These are phyloP conservation scores for Aleiodes leptofemur DNA, from an alignment of 2,888 invertebrate genomes.

Conservation along the genomic window DNA sequence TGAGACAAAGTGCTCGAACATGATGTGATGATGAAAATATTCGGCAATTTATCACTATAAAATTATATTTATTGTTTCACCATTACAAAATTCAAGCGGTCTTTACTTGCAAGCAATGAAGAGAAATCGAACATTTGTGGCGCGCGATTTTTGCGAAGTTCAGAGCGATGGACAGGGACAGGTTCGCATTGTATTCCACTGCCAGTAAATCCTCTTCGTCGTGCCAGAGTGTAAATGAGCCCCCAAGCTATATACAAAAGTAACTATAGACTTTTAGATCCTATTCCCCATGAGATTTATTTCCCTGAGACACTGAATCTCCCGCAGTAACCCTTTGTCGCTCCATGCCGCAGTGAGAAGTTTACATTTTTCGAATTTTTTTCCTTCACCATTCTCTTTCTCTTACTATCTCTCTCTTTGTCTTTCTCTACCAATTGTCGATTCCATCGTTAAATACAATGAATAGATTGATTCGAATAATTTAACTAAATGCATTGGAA, in stretches of 20 bases:
- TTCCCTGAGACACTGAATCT: conserved; percentile 54
- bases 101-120: background rate
- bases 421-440: conserved; percentile 23
- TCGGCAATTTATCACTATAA: background rate
- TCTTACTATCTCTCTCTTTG: background rate
- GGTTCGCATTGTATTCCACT: conserved; percentile 74
- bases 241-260: conserved; percentile 59
- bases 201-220: conserved; percentile 72
- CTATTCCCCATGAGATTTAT: conserved; percentile 56
- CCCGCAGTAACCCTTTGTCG: conserved; percentile 69
- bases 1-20: no score
- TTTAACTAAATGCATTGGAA: background rate
- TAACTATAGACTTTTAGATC: conserved; percentile 43
- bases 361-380: conserved; percentile 73
- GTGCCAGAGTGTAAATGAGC: conserved; percentile 74
- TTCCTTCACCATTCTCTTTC: conserved; percentile 55
- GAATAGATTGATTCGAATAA: background rate
- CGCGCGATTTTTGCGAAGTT: conserved; percentile 17
- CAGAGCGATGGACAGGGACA: conserved; percentile 72
- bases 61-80: background rate
- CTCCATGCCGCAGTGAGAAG: conserved; percentile 71
- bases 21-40: no score
- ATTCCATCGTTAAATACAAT: conserved; percentile 35
- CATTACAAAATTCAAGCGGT: background rate
- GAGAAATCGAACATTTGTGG: background rate